These are phyloP conservation scores for Pseudopodoces humilis DNA, from an alignment of 2,113 vertebrate species.

Conservation along the genomic window DNA sequence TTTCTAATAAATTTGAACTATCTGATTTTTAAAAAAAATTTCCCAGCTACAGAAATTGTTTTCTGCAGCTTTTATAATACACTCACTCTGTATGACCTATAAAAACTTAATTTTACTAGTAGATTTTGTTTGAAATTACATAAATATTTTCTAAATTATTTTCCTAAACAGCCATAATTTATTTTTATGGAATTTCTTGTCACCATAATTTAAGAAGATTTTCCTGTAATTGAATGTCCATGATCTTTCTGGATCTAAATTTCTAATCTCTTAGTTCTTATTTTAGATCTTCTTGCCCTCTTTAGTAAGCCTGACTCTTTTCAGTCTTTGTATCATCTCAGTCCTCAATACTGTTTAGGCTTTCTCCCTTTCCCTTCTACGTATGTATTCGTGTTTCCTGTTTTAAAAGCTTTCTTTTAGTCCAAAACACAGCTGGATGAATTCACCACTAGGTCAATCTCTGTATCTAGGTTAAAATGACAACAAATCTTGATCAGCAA, in stretches of 20 bases:
- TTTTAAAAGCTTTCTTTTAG: not conserved
- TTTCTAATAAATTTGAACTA: not conserved
- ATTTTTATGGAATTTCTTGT: not conserved
- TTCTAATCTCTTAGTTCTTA: not conserved
- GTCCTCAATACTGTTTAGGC: rapidly evolving
- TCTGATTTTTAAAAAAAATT: not conserved
- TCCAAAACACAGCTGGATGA: not conserved
- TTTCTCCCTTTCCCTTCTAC: not conserved
- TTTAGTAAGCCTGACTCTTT: not conserved
- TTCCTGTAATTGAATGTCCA: not conserved
- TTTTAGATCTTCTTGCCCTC: not conserved
- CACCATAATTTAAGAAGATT: not conserved
- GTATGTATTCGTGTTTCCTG: not conserved
- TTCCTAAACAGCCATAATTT: not conserved
- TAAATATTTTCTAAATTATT: not conserved
- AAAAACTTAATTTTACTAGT: not conserved
- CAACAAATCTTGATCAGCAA: not conserved
- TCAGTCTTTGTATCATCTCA: not conserved
- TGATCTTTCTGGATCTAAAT: not conserved
- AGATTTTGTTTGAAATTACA: not conserved
- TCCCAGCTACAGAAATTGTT: not conserved
- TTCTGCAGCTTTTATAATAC: not conserved
- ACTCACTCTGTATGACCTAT: not conserved
- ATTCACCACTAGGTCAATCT: not conserved
- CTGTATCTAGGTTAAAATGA: not conserved